Conservation (phyloP, 2,888 invertebrate genomes). For the Ennomos erosarius region DNA sequence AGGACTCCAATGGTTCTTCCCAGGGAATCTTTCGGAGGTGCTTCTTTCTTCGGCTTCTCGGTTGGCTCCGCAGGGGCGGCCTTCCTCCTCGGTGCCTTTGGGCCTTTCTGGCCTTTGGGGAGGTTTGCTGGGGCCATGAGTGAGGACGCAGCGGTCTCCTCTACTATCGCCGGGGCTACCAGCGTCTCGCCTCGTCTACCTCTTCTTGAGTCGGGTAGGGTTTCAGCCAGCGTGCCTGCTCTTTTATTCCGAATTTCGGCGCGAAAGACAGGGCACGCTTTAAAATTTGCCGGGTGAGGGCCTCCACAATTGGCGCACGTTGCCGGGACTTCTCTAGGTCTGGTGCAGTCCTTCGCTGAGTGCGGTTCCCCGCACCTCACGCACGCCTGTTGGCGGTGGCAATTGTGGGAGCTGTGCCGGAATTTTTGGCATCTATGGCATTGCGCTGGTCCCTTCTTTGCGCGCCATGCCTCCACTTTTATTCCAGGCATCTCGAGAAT, state of each 20-base stretch:
- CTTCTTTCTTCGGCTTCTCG: too few species aligned
- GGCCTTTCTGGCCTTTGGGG: not conserved
- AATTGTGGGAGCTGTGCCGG: constrained; percentile 36
- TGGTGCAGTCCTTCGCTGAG: constrained; percentile 22
- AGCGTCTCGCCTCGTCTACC: not conserved
- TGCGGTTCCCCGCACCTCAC: constrained; percentile 29
- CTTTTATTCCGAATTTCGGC: constrained; percentile 23
- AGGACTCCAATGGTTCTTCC: constrained; percentile 11
- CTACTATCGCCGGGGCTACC: not conserved
- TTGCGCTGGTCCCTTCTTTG: constrained; percentile 30
- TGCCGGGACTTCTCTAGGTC: constrained; percentile 20
- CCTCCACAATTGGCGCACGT: constrained; percentile 37
- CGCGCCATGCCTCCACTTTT: not conserved
- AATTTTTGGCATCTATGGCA: constrained; percentile 42
- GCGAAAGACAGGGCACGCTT: constrained; percentile 24
- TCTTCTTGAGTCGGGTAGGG: not conserved
- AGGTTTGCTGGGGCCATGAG: constrained; percentile 9
- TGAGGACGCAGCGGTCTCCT: constrained; percentile 1
- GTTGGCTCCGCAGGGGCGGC: too few species aligned
- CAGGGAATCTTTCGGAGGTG: not conserved
- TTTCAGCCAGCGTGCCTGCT: constrained; percentile 23
- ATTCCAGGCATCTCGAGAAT: not conserved
- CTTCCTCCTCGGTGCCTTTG: not conserved
- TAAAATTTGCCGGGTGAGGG: constrained; percentile 28
- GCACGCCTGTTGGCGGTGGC: constrained; percentile 32